These are phyloP conservation scores for Schizopygopsis malacanthus DNA, from an alignment of 2,797 vertebrate genomes.

Conservation along the genomic window DNA sequence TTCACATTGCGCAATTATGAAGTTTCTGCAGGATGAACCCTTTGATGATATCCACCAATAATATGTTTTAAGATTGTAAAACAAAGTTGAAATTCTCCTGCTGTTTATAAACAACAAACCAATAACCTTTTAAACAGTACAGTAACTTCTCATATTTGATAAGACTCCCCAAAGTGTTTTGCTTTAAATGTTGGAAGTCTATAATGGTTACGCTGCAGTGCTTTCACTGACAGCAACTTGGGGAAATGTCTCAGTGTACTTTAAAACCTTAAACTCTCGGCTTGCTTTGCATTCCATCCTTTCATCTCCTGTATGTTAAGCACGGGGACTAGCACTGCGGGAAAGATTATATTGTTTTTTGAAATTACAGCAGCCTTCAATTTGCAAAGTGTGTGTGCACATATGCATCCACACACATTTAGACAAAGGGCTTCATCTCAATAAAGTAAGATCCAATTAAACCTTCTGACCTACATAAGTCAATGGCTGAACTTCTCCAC, in stretches of 20 bases:
- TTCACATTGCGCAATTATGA: background rate
- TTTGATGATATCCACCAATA: background rate
- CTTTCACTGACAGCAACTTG: slow-evolving; percentile 3
- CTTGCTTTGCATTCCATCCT: slow-evolving; percentile 16
- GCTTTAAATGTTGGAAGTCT: background rate
- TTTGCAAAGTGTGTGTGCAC: slow-evolving; percentile 35
- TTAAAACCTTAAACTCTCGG: background rate
- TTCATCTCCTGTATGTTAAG: slow-evolving; percentile 26
- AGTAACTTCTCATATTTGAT: background rate
- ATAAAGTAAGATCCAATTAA: slow-evolving; percentile 62
- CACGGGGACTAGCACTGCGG: slow-evolving; percentile 11
- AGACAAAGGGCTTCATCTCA: slow-evolving; percentile 49
- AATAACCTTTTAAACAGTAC: background rate
- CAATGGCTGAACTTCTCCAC: slow-evolving; percentile 43
- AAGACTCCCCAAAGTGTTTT: slow-evolving; percentile 4
- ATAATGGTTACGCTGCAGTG: background rate
- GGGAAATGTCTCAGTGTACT: background rate
- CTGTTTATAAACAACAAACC: background rate
- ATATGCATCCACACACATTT: slow-evolving; percentile 41
- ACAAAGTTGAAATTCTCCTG: slow-evolving; percentile 5
- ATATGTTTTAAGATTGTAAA: background rate
- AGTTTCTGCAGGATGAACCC: background rate
- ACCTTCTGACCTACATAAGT: slow-evolving; percentile 62
- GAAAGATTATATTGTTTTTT: slow-evolving; percentile 27
- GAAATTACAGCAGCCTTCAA: slow-evolving; percentile 20